These are phyloP conservation scores for Agrotis puta DNA, from an alignment of 2,888 invertebrate species.

Conservation along the genomic window DNA sequence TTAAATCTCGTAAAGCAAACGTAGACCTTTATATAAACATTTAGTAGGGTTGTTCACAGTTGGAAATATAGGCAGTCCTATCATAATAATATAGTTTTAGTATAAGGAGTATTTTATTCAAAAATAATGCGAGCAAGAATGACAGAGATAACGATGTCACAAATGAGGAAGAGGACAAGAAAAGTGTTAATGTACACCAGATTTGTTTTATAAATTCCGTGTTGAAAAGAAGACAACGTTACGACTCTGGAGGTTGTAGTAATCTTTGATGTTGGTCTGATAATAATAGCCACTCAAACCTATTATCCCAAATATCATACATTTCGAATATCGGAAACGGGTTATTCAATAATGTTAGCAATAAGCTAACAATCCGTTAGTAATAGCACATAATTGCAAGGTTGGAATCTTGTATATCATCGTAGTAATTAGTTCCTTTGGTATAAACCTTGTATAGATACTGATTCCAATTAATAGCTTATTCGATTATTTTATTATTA, in stretches of 20 bases:
- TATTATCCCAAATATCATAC: constrained; percentile 12
- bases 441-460: constrained; percentile 8
- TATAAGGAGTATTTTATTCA: constrained; percentile 28
- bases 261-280: background rate
- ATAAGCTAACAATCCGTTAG: constrained; percentile 50
- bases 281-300: background rate
- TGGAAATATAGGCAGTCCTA: constrained; percentile 55
- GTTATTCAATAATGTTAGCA: constrained; percentile 30
- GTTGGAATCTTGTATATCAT: constrained; percentile 18
- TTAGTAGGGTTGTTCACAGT: constrained; percentile 41
- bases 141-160: background rate
- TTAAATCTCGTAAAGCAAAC: constrained; percentile 72
- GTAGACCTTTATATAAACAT: constrained; percentile 64
- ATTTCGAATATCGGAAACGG: constrained; percentile 21
- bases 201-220: no score
- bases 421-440: constrained; percentile 37
- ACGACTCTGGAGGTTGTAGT: background rate
- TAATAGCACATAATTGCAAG: constrained; percentile 47
- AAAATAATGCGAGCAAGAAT: constrained; percentile 1
- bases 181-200: background rate
- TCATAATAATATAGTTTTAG: constrained; percentile 59
- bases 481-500: no score
- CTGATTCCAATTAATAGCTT: no score
- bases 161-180: background rate
- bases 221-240: background rate